phyloP scores from a whole-genome alignment of 2,888 invertebrate genomes.

The Suillia variegata region DNA sequence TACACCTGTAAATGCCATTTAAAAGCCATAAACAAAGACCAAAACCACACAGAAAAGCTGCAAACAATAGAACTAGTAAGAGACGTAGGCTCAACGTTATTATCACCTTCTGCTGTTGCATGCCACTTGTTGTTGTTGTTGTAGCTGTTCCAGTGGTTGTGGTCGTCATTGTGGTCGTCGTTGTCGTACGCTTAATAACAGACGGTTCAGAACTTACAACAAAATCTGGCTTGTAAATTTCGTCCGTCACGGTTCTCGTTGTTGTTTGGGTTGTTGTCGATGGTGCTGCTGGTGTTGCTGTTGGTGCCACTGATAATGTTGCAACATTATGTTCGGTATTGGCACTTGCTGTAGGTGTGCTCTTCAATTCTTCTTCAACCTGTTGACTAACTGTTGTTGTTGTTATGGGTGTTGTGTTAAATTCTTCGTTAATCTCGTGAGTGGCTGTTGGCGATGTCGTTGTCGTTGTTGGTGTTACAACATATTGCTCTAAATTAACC shows the following conservation, averaged over 20 bases:
- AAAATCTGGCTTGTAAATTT: conserved; percentile 33
- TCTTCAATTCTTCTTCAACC: too few relatives aligned
- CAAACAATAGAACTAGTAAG: conserved; percentile 55
- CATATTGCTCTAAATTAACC: too few relatives aligned
- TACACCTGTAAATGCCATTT: conserved; percentile 43
- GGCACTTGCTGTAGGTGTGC: too few relatives aligned
- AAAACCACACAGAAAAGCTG: conserved; percentile 61
- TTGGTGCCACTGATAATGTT: conserved; percentile 6
- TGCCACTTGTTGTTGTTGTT: conserved; percentile 37
- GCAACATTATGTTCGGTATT: too few relatives aligned
- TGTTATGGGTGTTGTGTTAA: conserved; percentile 16
- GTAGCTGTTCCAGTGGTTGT: conserved; percentile 35
- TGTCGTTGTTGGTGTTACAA: conserved; percentile 7
- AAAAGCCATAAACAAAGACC: conserved; percentile 61
- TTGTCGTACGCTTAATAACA: conserved; percentile 45
- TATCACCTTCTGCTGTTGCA: conserved; percentile 59
- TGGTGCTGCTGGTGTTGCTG: neutral
- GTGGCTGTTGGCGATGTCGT: neutral
- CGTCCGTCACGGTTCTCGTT: conserved; percentile 39
- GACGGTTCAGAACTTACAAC: conserved; percentile 31
- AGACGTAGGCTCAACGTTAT: conserved; percentile 59
- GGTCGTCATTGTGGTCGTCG: conserved; percentile 47
- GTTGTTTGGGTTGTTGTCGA: conserved; percentile 24
- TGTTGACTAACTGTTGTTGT: conserved; percentile 12
- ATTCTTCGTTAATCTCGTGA: conserved; percentile 25